Evolutionary conservation across 2,888 invertebrate species (phyloP).

Genomic region (Cephus sareptanus): DNA sequence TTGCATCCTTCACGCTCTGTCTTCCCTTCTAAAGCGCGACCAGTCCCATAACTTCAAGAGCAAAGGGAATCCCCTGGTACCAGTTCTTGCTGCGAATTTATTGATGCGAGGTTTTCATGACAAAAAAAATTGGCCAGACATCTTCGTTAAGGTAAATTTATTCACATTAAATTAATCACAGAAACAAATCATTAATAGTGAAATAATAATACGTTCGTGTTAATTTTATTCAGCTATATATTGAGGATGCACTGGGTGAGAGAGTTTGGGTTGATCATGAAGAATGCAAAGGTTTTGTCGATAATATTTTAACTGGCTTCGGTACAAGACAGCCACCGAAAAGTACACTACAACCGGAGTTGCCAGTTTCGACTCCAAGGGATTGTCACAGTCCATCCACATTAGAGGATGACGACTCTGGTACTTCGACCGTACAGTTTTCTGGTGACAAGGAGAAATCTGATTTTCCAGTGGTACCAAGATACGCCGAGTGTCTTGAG

Average conservation of each 20-base stretch:
- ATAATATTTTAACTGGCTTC: slow-evolving; percentile 89
- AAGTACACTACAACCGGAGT: slow-evolving; percentile 75
- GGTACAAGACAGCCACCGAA: slow-evolving; percentile 82
- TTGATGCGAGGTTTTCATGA: slow-evolving; percentile 85
- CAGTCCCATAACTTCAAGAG: slow-evolving; percentile 76
- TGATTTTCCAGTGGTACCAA: slow-evolving; percentile 68
- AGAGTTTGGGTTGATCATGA: slow-evolving; percentile 94
- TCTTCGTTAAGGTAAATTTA: slow-evolving; percentile 81
- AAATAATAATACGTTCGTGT: slow-evolving; percentile 5
- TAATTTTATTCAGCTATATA: slow-evolving; percentile 75
- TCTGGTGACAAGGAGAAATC: slow-evolving; percentile 58
- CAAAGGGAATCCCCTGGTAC: slow-evolving; percentile 83
- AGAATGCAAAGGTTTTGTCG: slow-evolving; percentile 90
- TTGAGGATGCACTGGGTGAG: slow-evolving; percentile 95
- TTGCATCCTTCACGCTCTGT: slow-evolving; percentile 80
- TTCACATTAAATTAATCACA: slow-evolving; percentile 7
- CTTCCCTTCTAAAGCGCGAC: slow-evolving; percentile 85
- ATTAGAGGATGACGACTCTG: slow-evolving; percentile 61
- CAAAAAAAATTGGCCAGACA: slow-evolving; percentile 90
- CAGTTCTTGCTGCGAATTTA: slow-evolving; percentile 86
- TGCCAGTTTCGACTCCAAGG: slow-evolving; percentile 51
- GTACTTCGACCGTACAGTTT: slow-evolving; percentile 47
- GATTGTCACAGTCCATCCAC: slow-evolving; percentile 61
- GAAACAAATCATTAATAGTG: slow-evolving; percentile 5
- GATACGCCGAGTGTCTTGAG: slow-evolving; percentile 74